These are phyloP conservation scores for Eutolmus rufibarbis DNA, from an alignment of 2,888 invertebrate species.

Conservation along the genomic window DNA sequence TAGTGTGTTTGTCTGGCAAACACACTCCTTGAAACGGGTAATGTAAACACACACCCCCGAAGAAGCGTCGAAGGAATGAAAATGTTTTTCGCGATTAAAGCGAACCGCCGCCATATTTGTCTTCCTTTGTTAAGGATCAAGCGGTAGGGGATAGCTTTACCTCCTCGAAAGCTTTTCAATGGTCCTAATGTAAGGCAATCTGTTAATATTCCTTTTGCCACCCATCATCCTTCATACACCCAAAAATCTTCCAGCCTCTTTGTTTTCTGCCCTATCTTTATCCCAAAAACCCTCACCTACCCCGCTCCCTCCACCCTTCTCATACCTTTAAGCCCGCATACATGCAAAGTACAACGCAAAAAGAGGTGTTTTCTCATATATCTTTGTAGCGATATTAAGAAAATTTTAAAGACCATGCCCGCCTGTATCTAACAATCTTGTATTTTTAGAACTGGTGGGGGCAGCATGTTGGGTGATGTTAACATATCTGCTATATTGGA, in stretches of 20 bases:
- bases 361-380: neutral
- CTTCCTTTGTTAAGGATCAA: slow-evolving; percentile 2
- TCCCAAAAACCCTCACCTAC: neutral
- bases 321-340: neutral
- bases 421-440: neutral
- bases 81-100: slow-evolving; percentile 23
- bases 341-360: neutral
- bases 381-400: neutral
- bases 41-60: slow-evolving; percentile 15
- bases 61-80: neutral
- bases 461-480: slow-evolving; percentile 88
- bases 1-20: slow-evolving; percentile 13
- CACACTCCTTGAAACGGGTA: neutral
- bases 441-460: slow-evolving; percentile 60
- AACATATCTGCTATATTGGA: slow-evolving; percentile 95
- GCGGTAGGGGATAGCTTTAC: slow-evolving; percentile 8
- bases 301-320: no score
- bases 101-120: slow-evolving; percentile 28
- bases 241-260: neutral
- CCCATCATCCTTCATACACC: neutral
- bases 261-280: neutral
- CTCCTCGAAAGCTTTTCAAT: slow-evolving; percentile 24
- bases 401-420: neutral
- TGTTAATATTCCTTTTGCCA: slow-evolving; percentile 3
- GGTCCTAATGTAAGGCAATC: slow-evolving; percentile 24